phyloP scores from a whole-genome alignment of 2,888 invertebrate species.

The Acrobasis suavella region DNA sequence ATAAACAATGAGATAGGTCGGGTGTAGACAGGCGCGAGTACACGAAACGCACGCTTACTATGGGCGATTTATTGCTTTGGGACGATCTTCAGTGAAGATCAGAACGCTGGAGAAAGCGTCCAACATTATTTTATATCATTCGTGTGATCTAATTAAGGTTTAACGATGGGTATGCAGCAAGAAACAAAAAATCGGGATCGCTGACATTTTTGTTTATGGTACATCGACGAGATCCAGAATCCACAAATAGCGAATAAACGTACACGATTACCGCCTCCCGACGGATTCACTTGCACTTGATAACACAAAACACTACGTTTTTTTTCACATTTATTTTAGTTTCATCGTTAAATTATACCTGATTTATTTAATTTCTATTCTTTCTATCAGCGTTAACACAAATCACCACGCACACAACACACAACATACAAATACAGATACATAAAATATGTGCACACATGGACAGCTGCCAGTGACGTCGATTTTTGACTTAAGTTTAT shows the following conservation, averaged over 20 bases:
- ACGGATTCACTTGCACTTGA: conserved; percentile 80
- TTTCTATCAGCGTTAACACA: conserved; percentile 82
- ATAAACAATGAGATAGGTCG: conserved; percentile 82
- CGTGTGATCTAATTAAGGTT: conserved; percentile 79
- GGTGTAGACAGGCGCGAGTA: conserved; percentile 77
- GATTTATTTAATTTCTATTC: conserved; percentile 75
- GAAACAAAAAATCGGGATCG: conserved; percentile 83
- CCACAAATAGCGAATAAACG: conserved; percentile 81
- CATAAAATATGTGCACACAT: conserved; percentile 61
- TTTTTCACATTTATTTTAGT: conserved; percentile 78
- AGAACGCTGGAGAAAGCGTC: conserved; percentile 67
- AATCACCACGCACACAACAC: conserved; percentile 83
- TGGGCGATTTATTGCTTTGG: conserved; percentile 72
- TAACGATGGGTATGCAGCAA: conserved; percentile 77
- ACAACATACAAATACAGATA: conserved; percentile 67
- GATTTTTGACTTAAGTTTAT: conserved; percentile 13
- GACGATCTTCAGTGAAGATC: conserved; percentile 53
- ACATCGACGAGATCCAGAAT: conserved; percentile 80
- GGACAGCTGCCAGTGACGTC: conserved; percentile 33
- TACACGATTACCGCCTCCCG: conserved; percentile 81
- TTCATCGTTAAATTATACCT: conserved; percentile 75
- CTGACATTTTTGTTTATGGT: conserved; percentile 84
- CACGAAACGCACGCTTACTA: conserved; percentile 79
- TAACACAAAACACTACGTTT: conserved; percentile 76
- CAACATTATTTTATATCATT: conserved; percentile 76